Evolutionary conservation across 2,888 invertebrate genomes (phyloP).

Genomic region (Isoperla grammatica): DNA sequence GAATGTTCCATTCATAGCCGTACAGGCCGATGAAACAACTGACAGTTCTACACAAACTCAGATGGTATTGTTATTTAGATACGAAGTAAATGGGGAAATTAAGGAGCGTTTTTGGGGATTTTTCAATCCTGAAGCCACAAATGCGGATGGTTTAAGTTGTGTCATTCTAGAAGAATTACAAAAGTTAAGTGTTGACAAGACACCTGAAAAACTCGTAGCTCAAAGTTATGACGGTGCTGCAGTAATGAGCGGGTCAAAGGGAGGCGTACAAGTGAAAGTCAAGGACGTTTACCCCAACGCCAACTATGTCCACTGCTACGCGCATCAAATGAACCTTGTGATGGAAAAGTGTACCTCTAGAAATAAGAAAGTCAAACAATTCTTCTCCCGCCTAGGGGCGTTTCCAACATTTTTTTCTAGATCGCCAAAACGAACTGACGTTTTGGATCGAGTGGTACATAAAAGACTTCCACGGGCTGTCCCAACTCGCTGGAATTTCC

Average conservation of each 20-base stretch:
- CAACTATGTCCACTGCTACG: constrained; percentile 35
- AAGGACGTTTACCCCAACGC: constrained; percentile 33
- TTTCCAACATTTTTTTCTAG: constrained; percentile 36
- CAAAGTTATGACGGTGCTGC: constrained; percentile 37
- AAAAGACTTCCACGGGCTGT: constrained; percentile 25
- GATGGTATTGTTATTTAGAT: constrained; percentile 35
- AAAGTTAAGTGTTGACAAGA: constrained; percentile 9
- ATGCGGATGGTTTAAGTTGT: constrained; percentile 27
- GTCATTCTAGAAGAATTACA: constrained; percentile 28
- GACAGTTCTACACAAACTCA: constrained; percentile 34
- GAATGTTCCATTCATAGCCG: constrained; percentile 31
- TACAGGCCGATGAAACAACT: constrained; percentile 38
- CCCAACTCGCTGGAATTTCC: constrained; percentile 31
- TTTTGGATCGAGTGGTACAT: constrained; percentile 31
- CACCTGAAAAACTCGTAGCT: constrained; percentile 33
- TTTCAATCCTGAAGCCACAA: constrained; percentile 30
- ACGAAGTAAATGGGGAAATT: constrained; percentile 32
- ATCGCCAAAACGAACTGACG: constrained; percentile 32
- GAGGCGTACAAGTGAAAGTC: constrained; percentile 36
- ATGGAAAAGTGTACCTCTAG: constrained; percentile 33
- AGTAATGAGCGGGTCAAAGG: constrained; percentile 32
- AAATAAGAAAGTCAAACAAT: constrained; percentile 35
- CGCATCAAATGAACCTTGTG: constrained; percentile 33
- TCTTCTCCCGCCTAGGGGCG: constrained; percentile 35
- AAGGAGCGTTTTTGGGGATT: constrained; percentile 36